phyloP scores from a whole-genome alignment of 2,888 invertebrate genomes.

The Calameuta pallipes region DNA sequence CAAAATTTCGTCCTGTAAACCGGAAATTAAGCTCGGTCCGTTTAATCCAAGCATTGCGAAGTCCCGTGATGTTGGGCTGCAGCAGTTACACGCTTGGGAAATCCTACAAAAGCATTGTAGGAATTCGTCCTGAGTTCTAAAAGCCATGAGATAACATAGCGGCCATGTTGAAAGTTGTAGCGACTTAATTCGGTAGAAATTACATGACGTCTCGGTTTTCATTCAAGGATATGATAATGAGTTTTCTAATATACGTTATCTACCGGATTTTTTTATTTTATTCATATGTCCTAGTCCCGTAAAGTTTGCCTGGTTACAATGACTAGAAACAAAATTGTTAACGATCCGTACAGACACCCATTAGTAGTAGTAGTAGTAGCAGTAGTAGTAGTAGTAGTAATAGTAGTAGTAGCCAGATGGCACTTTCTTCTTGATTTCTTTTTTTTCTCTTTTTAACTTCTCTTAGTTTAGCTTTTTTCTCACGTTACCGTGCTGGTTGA shows the following conservation, averaged over 20 bases:
- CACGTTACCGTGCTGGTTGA: not conserved
- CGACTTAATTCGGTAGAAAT: not conserved
- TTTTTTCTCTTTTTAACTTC: not conserved
- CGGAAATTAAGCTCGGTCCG: not conserved
- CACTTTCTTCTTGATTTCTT: not conserved
- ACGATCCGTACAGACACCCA: not conserved
- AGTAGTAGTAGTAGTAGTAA: too few species aligned
- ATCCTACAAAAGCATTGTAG: not conserved
- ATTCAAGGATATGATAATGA: not conserved
- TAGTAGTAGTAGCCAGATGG: not conserved
- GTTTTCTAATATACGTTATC: not conserved
- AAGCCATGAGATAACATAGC: not conserved
- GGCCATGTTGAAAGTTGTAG: not conserved
- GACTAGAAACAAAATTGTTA: not conserved
- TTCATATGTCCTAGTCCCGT: not conserved
- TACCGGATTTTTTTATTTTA: not conserved
- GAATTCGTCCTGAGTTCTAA: not conserved
- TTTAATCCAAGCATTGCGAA: not conserved
- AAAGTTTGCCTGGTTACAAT: not conserved
- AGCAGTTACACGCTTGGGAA: not conserved
- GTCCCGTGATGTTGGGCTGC: not conserved
- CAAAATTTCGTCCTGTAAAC: not conserved
- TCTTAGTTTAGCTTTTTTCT: not conserved
- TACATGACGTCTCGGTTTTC: not conserved
- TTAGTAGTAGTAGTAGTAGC: too few species aligned